These are phyloP conservation scores for Linepithema humile DNA, from an alignment of 1,140 invertebrate genomes.

Conservation along the genomic window DNA sequence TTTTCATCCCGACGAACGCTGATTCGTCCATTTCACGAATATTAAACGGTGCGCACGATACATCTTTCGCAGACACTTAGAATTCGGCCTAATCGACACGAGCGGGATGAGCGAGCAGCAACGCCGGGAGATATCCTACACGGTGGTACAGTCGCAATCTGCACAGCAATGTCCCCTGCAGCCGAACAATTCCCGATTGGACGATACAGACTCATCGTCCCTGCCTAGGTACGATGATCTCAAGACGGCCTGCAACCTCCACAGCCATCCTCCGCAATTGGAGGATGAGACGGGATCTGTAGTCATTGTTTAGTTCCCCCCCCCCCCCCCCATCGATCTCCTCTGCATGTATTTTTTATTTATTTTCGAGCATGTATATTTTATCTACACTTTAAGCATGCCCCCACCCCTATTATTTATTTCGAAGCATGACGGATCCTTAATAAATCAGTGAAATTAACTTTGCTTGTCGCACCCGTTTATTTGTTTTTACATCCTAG, in stretches of 20 bases:
- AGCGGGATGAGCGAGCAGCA: conserved; percentile 95
- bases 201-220: conserved; percentile 76
- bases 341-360: conserved; percentile 71
- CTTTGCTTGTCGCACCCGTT: conserved; percentile 81
- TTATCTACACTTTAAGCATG: conserved; percentile 81
- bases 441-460: conserved; percentile 84
- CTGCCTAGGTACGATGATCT: conserved; percentile 85
- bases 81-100: conserved; percentile 95
- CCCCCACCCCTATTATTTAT: conserved; percentile 76
- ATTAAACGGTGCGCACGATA: too few species aligned
- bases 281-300: conserved; percentile 84
- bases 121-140: conserved; percentile 95
- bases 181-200: conserved; percentile 80
- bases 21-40: too few species aligned
- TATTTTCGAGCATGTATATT: conserved; percentile 78
- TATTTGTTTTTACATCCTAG: conserved; percentile 83
- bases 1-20: background rate
- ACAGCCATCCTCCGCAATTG: conserved; percentile 80
- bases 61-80: conserved; percentile 88
- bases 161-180: conserved; percentile 76
- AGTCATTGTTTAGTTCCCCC: conserved; percentile 82
- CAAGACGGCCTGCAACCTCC: conserved; percentile 82
- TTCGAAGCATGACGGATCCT: conserved; percentile 79
- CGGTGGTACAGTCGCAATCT: conserved; percentile 89
- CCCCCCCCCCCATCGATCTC: conserved; percentile 1